phyloP scores from a whole-genome alignment of 1,140 invertebrate species.

The Drosophila gunungcola region DNA sequence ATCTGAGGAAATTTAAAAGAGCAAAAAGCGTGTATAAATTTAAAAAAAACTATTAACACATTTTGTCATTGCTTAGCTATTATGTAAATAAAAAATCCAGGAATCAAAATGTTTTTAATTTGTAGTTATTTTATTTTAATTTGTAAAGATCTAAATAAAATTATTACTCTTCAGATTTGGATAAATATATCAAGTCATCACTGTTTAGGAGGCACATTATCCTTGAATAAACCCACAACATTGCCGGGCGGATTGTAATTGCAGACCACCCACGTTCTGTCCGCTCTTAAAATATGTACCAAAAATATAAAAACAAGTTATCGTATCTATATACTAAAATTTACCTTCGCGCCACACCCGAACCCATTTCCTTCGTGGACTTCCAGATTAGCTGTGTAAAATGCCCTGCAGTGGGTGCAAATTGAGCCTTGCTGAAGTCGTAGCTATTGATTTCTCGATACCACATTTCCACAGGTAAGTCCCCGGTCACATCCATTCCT shows the following conservation, averaged over 20 bases:
- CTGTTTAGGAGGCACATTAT: conserved; percentile 87
- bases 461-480: conserved; percentile 88
- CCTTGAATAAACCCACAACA: conserved; percentile 88
- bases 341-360: conserved; percentile 86
- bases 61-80: too few species aligned
- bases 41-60: background rate
- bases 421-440: conserved; percentile 84
- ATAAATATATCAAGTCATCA: background rate
- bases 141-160: background rate
- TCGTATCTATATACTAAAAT: background rate
- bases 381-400: conserved; percentile 91
- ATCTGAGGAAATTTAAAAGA: background rate
- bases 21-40: background rate
- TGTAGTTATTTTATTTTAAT: background rate
- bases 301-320: background rate
- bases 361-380: conserved; percentile 88
- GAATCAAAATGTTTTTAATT: background rate
- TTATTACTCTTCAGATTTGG: conserved; percentile 1
- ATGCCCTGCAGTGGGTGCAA: conserved; percentile 86
- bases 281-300: conserved; percentile 40
- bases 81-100: too few species aligned
- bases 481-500: conserved; percentile 85
- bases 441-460: conserved; percentile 87
- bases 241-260: conserved; percentile 92
- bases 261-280: conserved; percentile 87